These are phyloP conservation scores for Eristalis intricaria DNA, from an alignment of 2,888 invertebrate species.

Conservation along the genomic window DNA sequence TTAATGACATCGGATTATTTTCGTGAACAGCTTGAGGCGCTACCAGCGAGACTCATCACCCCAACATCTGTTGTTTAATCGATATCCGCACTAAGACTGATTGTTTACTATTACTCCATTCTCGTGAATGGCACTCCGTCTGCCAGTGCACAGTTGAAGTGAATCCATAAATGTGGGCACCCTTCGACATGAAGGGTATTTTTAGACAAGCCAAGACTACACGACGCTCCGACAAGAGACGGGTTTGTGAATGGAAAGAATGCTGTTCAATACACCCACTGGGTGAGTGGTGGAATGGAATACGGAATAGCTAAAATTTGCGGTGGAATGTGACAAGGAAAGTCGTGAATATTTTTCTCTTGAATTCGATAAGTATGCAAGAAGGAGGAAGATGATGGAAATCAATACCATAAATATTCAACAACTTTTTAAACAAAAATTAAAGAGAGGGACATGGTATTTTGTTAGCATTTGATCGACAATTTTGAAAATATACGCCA, in stretches of 20 bases:
- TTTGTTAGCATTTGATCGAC: too few species aligned
- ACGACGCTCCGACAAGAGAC: not conserved
- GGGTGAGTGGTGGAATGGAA: too few species aligned
- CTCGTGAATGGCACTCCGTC: constrained; percentile 12
- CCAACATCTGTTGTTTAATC: constrained; percentile 28
- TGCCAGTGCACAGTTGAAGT: not conserved
- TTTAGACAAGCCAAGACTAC: not conserved
- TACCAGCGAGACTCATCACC: not conserved
- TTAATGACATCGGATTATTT: constrained; percentile 40
- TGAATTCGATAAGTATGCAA: too few species aligned
- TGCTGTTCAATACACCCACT: not conserved
- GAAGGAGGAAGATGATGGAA: too few species aligned
- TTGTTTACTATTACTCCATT: not conserved
- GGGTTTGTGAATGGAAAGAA: not conserved
- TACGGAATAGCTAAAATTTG: too few species aligned
- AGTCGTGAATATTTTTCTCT: too few species aligned
- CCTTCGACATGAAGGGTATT: not conserved
- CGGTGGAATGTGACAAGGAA: too few species aligned
- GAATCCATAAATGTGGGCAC: not conserved
- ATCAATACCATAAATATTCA: too few species aligned
- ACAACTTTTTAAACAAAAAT: too few species aligned
- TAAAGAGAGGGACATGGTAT: too few species aligned
- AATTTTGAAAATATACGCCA: too few species aligned
- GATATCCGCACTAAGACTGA: constrained; percentile 4
- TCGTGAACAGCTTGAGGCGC: constrained; percentile 20